Evolutionary conservation across 2,888 invertebrate genomes (phyloP).

Genomic region (Agriopis leucophaearia): DNA sequence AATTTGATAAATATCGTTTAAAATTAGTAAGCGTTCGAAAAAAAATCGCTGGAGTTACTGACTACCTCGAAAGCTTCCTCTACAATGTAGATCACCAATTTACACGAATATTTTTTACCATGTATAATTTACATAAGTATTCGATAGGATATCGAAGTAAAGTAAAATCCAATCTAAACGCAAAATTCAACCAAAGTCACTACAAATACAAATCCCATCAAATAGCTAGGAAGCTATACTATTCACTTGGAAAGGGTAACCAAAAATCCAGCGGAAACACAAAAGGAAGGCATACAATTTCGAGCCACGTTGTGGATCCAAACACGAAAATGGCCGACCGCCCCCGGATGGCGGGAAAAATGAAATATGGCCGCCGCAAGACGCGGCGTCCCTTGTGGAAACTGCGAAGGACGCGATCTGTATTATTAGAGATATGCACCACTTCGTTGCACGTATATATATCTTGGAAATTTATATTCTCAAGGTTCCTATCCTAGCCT

Average conservation of each 20-base stretch:
- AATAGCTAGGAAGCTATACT: slow-evolving; percentile 25
- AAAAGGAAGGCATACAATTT: slow-evolving; percentile 57
- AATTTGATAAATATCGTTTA: too few relatives aligned
- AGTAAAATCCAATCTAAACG: neutral
- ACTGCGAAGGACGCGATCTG: slow-evolving; percentile 34
- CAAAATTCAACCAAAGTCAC: slow-evolving; percentile 3
- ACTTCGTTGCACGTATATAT: slow-evolving; percentile 1
- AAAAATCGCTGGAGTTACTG: too few relatives aligned
- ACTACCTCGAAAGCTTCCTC: too few relatives aligned
- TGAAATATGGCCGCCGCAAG: slow-evolving; percentile 73
- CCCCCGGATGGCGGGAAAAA: slow-evolving; percentile 68
- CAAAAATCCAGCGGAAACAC: slow-evolving; percentile 44
- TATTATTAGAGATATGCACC: slow-evolving; percentile 7
- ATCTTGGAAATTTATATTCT: neutral
- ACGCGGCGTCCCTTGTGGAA: slow-evolving; percentile 40
- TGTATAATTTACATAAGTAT: too few relatives aligned
- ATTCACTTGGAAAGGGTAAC: slow-evolving; percentile 33
- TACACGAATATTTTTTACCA: too few relatives aligned
- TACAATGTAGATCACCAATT: too few relatives aligned
- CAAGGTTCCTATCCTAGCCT: neutral
- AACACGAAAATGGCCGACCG: slow-evolving; percentile 69
- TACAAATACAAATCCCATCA: slow-evolving; percentile 26
- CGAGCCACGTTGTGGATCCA: slow-evolving; percentile 57
- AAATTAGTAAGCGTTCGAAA: too few relatives aligned
- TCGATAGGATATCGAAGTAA: too few relatives aligned